phyloP scores from a whole-genome alignment of 2,113 vertebrate genomes.

The Carassius gibelio region DNA sequence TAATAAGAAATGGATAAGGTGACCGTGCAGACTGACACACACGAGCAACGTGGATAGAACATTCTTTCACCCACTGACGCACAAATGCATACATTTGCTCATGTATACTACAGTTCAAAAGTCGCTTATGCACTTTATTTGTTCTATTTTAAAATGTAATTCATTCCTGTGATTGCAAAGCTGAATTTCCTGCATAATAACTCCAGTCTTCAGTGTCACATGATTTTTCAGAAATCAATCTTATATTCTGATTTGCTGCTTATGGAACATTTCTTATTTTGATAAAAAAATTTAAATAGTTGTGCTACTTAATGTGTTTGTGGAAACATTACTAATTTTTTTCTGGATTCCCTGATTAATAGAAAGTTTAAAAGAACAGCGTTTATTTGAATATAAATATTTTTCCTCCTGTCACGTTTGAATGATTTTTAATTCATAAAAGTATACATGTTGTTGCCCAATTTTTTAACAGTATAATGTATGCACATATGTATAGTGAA shows the following conservation, averaged over 20 bases:
- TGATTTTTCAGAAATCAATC: not conserved
- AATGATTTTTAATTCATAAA: not conserved
- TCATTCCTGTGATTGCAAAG: not conserved
- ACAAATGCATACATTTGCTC: not conserved
- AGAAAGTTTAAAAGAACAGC: not conserved
- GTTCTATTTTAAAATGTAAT: not conserved
- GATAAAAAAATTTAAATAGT: too few species aligned
- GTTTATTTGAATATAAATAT: not conserved
- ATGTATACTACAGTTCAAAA: not conserved
- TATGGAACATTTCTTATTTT: too few species aligned
- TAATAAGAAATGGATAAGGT: conserved; percentile 27
- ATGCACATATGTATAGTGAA: not conserved
- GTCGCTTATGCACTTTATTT: not conserved
- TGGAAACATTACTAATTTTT: not conserved
- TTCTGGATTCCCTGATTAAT: not conserved
- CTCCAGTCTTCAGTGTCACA: not conserved
- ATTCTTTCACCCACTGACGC: not conserved
- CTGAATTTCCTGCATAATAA: not conserved
- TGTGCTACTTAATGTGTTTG: not conserved
- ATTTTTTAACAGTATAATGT: not conserved
- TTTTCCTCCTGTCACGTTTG: not conserved
- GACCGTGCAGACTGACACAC: not conserved
- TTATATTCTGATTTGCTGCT: too few species aligned
- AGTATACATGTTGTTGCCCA: not conserved
- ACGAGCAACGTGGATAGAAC: not conserved